Conservation (phyloP, 53 echinoderm and acorn worm genomes). For the Echinarachnius parma region DNA sequence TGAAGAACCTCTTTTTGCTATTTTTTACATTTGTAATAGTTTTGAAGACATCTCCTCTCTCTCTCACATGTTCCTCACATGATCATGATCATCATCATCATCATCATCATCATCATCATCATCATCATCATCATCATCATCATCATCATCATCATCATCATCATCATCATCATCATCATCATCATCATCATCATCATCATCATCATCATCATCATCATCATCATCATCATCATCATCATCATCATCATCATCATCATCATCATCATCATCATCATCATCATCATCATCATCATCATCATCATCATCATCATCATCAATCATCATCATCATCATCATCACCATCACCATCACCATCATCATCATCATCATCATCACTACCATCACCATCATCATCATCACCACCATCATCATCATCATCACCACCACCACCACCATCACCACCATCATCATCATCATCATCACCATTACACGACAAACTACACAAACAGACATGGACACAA, state of each 20-base stretch:
- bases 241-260: not conserved
- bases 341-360: not conserved
- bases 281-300: not conserved
- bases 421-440: not conserved
- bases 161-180: conserved; percentile 35
- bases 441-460: not conserved
- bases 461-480: not conserved
- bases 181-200: conserved; percentile 39
- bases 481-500: not conserved
- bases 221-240: not conserved
- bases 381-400: not conserved
- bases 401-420: not conserved
- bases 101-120: conserved; percentile 41
- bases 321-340: not conserved
- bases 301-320: not conserved
- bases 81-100: conserved; percentile 41
- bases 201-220: conserved; percentile 10
- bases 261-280: not conserved
- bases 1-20: no score
- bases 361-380: not conserved
- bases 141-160: conserved; percentile 37
- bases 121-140: conserved; percentile 41
- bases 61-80: no score
- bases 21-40: no score
- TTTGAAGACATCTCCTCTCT: no score